These are phyloP conservation scores for Coelinius sp. DNA, from an alignment of 2,888 invertebrate genomes.

Conservation along the genomic window DNA sequence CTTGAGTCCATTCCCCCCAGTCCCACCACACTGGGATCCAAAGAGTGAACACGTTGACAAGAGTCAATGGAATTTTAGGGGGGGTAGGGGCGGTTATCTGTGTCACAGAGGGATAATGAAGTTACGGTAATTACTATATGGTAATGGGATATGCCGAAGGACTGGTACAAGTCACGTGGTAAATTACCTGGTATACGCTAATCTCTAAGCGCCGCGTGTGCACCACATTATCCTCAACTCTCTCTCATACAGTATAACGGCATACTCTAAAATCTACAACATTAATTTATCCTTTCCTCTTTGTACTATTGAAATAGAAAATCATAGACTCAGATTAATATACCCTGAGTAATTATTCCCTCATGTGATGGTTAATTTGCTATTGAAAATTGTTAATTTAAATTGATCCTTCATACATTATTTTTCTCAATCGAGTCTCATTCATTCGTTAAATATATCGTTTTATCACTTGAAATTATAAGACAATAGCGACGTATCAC, in stretches of 20 bases:
- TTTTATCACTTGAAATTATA: not conserved
- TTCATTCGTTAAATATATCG: slow-evolving; percentile 16
- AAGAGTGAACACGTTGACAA: slow-evolving; percentile 7
- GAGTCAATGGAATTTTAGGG: slow-evolving; percentile 18
- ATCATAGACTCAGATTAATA: not conserved
- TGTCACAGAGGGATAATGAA: slow-evolving; percentile 36
- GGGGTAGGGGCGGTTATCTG: slow-evolving; percentile 27
- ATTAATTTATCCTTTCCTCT: slow-evolving; percentile 20
- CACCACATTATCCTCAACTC: slow-evolving; percentile 14
- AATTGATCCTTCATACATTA: not conserved
- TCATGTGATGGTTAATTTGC: not conserved
- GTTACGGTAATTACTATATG: slow-evolving; percentile 55
- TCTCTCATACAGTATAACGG: slow-evolving; percentile 6
- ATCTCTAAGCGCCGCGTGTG: slow-evolving; percentile 22
- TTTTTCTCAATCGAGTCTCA: no score
- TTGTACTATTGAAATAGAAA: not conserved
- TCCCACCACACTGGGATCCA: no score
- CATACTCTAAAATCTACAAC: slow-evolving; percentile 8
- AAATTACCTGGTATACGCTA: slow-evolving; percentile 49
- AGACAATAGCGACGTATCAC: slow-evolving; percentile 6
- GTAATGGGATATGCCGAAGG: slow-evolving; percentile 56
- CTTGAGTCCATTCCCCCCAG: no score
- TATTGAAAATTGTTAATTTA: no score
- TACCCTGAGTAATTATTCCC: not conserved
- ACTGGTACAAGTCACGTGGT: slow-evolving; percentile 52